phyloP scores from a whole-genome alignment of 1,140 invertebrate species.

The Drosophila albomicans region DNA sequence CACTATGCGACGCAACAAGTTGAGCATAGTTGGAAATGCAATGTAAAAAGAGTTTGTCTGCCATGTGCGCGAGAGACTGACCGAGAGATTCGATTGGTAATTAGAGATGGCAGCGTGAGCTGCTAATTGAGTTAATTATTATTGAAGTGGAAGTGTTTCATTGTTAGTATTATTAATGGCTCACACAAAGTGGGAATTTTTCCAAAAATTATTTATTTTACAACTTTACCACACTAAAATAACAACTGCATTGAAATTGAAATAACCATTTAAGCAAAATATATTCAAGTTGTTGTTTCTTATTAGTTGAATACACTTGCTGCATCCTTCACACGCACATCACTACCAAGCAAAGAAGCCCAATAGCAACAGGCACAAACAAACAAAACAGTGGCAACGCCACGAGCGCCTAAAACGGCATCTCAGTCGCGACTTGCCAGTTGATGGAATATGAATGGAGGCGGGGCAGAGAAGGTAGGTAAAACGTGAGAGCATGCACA shows the following conservation, averaged over 20 bases:
- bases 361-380: conserved; percentile 42
- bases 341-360: conserved; percentile 9
- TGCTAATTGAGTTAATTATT: conserved; percentile 5
- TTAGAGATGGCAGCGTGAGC: conserved; percentile 53
- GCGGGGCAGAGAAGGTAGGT: background rate
- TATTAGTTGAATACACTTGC: background rate
- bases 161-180: background rate
- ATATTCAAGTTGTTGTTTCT: too few relatives aligned
- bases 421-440: background rate
- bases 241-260: too few relatives aligned
- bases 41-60: conserved; percentile 31
- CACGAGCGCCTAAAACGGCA: background rate
- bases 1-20: conserved; percentile 52
- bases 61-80: conserved; percentile 33
- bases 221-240: too few relatives aligned
- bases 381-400: conserved; percentile 30
- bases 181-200: background rate
- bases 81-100: conserved; percentile 34
- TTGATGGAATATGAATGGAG: background rate
- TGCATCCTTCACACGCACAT: conserved; percentile 18
- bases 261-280: too few relatives aligned
- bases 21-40: conserved; percentile 37
- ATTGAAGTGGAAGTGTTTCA: background rate
- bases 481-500: conserved; percentile 41
- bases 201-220: background rate